These are phyloP conservation scores for Tetramorium bicarinatum DNA, from an alignment of 2,888 invertebrate species.

Conservation along the genomic window DNA sequence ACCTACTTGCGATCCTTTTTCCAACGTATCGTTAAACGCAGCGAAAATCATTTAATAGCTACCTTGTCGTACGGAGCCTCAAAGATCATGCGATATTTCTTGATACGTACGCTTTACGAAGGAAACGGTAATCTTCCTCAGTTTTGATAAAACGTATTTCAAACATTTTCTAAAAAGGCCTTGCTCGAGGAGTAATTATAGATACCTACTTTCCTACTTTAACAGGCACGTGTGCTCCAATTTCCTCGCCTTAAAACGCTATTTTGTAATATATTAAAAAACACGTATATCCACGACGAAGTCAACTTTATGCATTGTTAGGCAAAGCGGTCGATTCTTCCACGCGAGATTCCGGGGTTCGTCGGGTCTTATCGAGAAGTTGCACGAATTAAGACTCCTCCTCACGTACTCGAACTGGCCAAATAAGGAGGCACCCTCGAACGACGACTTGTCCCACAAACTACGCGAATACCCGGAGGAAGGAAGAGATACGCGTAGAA, in stretches of 20 bases:
- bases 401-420: conserved; percentile 44
- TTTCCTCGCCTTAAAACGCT: not conserved
- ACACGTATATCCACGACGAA: not conserved
- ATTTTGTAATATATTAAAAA: not conserved
- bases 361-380: conserved; percentile 3
- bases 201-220: not conserved
- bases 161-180: not conserved
- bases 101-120: not conserved
- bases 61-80: not conserved
- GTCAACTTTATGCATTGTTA: not conserved
- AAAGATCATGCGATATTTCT: conserved; percentile 2
- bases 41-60: conserved; percentile 37
- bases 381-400: conserved; percentile 32
- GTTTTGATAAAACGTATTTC: not conserved
- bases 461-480: conserved; percentile 21
- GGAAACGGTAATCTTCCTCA: not conserved
- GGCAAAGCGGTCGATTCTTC: conserved; percentile 13
- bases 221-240: not conserved
- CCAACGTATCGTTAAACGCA: conserved; percentile 28
- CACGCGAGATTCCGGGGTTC: not conserved
- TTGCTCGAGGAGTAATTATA: not conserved
- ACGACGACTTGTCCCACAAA: conserved; percentile 40
- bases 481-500: not conserved
- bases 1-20: conserved; percentile 65
- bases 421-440: conserved; percentile 40